Base-by-base conservation (phyloP, 1,140 invertebrate species). In the Amphibalanus amphitrite region DNA sequence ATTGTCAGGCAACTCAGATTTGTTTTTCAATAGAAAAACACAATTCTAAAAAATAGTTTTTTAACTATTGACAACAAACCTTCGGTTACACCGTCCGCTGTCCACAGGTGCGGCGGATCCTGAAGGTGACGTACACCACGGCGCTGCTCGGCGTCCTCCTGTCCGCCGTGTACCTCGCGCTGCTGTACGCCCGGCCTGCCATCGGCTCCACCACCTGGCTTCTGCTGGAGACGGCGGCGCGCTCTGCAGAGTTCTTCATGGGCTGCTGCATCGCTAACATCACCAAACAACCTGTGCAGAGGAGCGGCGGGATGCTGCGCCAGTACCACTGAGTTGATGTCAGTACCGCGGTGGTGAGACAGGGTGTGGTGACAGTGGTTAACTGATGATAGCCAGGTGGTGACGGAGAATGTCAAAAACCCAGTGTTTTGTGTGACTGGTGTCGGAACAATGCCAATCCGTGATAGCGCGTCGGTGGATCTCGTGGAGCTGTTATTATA, bases 261-360 rank as follows among this genome's bases (percentile, higher is more conserved):
- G 84, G 83, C 20, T 84, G 81, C 71, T 81, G 82, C 3, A 84
- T 86, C 81, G 85, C 85, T 17, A 85, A 84, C 76, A 83, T 86
- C 72, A 85, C 84, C n/a, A 84, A 85, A 69, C 84, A 86, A 73
- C 82, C 85, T 0, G 80, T 81, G 17, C 83, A 83, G 74, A 81
- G 82, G 47, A 13, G 10, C 20, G 47, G 47, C 47, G 23, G 20
- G 10, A 59, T 20, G 47, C 47, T 59, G 17, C 47, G 47, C 10
- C 47, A 40, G 28, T 71, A 20, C 65, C 25, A 23, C 65, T 71
- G n/a, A 71, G n/a, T n/a, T n/a, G n/a, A n/a, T n/a, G n/a, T n/a
- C n/a, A n/a, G n/a, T n/a, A n/a, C n/a, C n/a, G n/a, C n/a, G n/a
- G n/a, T n/a, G n/a, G n/a, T n/a, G n/a, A n/a, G n/a, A n/a, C n/a